These are phyloP conservation scores for Diplosoma virens DNA, from an alignment of 23 tunicate species.

Conservation along the genomic window DNA sequence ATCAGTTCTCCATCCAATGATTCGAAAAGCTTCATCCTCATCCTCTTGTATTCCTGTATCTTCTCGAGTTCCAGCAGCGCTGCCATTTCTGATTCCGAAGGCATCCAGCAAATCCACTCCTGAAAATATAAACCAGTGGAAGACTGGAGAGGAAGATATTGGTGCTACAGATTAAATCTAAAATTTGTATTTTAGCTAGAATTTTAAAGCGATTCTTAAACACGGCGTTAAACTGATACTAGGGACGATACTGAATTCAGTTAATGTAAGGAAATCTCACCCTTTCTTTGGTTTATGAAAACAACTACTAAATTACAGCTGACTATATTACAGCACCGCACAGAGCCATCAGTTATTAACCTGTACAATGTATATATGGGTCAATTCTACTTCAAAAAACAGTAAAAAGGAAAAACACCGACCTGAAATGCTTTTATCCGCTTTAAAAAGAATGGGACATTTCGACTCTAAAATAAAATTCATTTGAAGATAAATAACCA, in stretches of 20 bases:
- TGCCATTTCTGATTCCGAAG: slow-evolving; percentile 23
- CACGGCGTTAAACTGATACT: too few relatives aligned
- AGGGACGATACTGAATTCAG: too few relatives aligned
- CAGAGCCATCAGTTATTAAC: too few relatives aligned
- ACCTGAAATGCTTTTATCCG: slow-evolving; percentile 7
- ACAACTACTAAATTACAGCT: too few relatives aligned
- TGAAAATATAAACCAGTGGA: not conserved
- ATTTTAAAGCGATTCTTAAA: too few relatives aligned
- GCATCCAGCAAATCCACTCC: slow-evolving; percentile 39
- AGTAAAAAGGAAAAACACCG: not conserved
- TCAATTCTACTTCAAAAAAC: too few relatives aligned
- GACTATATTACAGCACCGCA: too few relatives aligned
- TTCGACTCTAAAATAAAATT: slow-evolving; percentile 20
- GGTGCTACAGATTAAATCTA: not conserved
- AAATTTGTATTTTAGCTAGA: not conserved
- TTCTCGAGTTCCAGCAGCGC: slow-evolving; percentile 14
- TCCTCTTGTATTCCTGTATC: slow-evolving; percentile 16
- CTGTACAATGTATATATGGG: too few relatives aligned
- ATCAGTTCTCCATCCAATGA: slow-evolving; percentile 26
- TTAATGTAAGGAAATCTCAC: too few relatives aligned
- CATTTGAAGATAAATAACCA: not conserved
- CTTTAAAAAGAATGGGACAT: slow-evolving; percentile 9
- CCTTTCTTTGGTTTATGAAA: too few relatives aligned
- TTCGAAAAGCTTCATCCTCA: slow-evolving; percentile 19
- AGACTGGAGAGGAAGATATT: too few relatives aligned